Base-by-base conservation (phyloP, 2,113 vertebrate species). In the Grus americana region DNA sequence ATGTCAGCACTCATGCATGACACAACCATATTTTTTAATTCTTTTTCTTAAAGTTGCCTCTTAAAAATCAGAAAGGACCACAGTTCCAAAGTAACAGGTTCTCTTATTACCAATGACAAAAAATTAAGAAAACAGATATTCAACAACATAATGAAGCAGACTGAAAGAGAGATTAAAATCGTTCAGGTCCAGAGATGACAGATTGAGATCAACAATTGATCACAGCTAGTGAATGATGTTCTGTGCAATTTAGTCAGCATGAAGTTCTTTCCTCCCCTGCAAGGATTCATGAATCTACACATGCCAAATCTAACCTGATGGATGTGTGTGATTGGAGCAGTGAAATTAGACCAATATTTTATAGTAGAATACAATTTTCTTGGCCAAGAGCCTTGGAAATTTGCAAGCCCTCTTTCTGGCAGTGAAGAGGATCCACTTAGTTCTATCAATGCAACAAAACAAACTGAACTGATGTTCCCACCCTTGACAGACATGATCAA, bases 281-380 rank as follows among this genome's bases (percentile, higher is more conserved):
- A 61, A 84, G n/a, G 47, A 67, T 80, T 84, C 42, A 78, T 91
- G 94, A 91, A 66, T 83, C 38, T 78, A 11, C 27, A 17, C 32
- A 4, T 12, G 36, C 49, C 68, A 29, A 4, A 57, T 78, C 65
- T n/a, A 62, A 71, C 29, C 68, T 84, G 55, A 93, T 50, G 58
- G 46, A 79, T 86, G n/a, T 11, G 36, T 55, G 34, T 32, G 16
- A 36, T 79, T 54, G 63, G 24, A 90, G 55, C 4, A 3, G 42
- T 38, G 36, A 66, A 90, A 81, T 55, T 67, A 58, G 42, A 78
- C 65, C 30, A 55, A 54, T 89, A 94, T 79, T 87, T 92, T 79
- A 66, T 26, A 47, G 54, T 3, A 61, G 74, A 76, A 50, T 27
- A 65, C 27, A 49, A 17, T 27, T 65, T 54, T 71, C 40, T 50